Percentiles rank a stretch among this genome's conserved stretches.
Conservation (phyloP, 2,888 invertebrate species). For the Phragmatobia fuliginosa region DNA sequence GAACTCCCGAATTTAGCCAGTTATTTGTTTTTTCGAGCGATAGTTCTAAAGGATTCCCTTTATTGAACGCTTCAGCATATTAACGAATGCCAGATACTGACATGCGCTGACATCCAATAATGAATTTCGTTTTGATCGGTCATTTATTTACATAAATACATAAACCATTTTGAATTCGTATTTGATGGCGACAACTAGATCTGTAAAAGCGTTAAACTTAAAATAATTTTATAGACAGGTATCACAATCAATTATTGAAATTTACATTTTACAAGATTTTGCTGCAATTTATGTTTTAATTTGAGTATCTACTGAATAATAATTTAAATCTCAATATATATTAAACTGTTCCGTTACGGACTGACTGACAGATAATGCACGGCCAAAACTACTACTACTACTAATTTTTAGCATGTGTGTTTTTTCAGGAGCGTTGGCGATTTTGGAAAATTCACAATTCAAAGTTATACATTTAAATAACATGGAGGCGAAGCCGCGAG, state of each 20-base stretch:
- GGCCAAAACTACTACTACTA: too few species aligned
- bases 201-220: slow-evolving; percentile 26
- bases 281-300: not conserved
- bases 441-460: too few species aligned
- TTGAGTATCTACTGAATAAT: not conserved
- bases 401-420: too few species aligned
- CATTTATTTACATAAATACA: slow-evolving; percentile 56
- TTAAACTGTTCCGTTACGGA: too few species aligned
- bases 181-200: slow-evolving; percentile 28
- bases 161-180: slow-evolving; percentile 45
- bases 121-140: slow-evolving; percentile 58
- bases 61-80: slow-evolving; percentile 10
- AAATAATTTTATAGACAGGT: slow-evolving; percentile 34
- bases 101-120: slow-evolving; percentile 53
- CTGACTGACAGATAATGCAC: too few species aligned
- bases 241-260: not conserved
- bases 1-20: slow-evolving; percentile 55
- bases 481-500: too few species aligned
- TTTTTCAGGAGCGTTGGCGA: too few species aligned
- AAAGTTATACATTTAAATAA: too few species aligned
- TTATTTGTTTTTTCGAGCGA: slow-evolving; percentile 48
- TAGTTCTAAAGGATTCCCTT: slow-evolving; percentile 18
- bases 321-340: not conserved
- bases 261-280: slow-evolving; percentile 17
- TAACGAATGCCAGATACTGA: slow-evolving; percentile 46